These are phyloP conservation scores for Mastigias papua DNA, from an alignment of 30 jellyfish, hydroid and myxozoan species.

Conservation along the genomic window DNA sequence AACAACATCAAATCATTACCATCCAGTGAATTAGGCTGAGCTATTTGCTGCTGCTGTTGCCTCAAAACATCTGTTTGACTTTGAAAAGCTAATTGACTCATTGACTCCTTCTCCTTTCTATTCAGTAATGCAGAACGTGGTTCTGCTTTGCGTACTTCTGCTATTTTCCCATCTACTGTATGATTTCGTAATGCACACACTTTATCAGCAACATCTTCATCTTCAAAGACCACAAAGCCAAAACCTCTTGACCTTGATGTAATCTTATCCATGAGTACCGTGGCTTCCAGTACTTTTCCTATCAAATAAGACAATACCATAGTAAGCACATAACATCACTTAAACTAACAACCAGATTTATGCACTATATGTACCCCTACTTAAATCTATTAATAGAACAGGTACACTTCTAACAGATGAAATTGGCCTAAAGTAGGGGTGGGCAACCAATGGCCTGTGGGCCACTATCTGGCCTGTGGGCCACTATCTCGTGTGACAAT, in stretches of 20 bases:
- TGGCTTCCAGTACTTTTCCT: constrained; percentile 84
- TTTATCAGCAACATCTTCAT: constrained; percentile 94
- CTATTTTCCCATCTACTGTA: constrained; percentile 62
- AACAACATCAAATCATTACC: neutral
- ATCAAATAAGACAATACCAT: neutral
- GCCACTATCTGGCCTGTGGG: too few relatives aligned
- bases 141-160: constrained; percentile 96
- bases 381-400: too few relatives aligned
- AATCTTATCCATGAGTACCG: constrained; percentile 72
- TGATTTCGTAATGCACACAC: constrained; percentile 85
- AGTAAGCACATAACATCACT: too few relatives aligned
- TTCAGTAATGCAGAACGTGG: constrained; percentile 72
- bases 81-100: constrained; percentile 6
- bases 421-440: too few relatives aligned
- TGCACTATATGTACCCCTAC: neutral
- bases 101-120: constrained; percentile 48
- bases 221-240: constrained; percentile 96
- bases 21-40: neutral
- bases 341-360: neutral
- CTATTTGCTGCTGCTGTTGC: constrained; percentile 31
- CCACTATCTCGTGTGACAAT: too few relatives aligned
- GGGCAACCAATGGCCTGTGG: too few relatives aligned
- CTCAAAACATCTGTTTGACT: constrained; percentile 1
- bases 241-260: constrained; percentile 84
- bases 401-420: too few relatives aligned